phyloP scores from a whole-genome alignment of 2,797 vertebrate genomes.

The Sebastes glaucus region DNA sequence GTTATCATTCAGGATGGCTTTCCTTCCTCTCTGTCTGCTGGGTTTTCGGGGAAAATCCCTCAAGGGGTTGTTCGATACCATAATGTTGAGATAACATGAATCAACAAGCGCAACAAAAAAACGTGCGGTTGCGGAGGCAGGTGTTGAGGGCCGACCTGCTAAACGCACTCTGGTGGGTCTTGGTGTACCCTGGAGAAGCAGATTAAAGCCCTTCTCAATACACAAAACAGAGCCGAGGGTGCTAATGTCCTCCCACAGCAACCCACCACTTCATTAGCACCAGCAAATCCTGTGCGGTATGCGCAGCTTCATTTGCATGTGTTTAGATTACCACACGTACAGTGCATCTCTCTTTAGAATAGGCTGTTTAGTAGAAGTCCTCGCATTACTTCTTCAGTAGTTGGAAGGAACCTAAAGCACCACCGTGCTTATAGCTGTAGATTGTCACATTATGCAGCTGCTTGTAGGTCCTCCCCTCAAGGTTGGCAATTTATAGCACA shows the following conservation, averaged over 20 bases:
- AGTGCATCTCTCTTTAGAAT: not conserved
- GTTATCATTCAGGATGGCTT: slow-evolving; percentile 54
- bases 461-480: not conserved
- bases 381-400: not conserved
- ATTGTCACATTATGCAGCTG: not conserved
- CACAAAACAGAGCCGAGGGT: slow-evolving; percentile 32
- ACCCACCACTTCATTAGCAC: slow-evolving; percentile 53
- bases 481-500: slow-evolving; percentile 8
- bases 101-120: slow-evolving; percentile 48
- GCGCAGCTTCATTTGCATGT: slow-evolving; percentile 35
- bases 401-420: not conserved
- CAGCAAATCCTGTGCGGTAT: not conserved
- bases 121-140: slow-evolving; percentile 28
- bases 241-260: slow-evolving; percentile 38
- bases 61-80: slow-evolving; percentile 30
- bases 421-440: not conserved
- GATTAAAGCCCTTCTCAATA: slow-evolving; percentile 43
- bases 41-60: slow-evolving; percentile 35
- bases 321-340: slow-evolving; percentile 1
- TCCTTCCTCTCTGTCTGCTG: slow-evolving; percentile 8
- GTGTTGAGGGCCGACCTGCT: slow-evolving; percentile 42
- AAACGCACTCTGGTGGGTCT: slow-evolving; percentile 46
- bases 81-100: slow-evolving; percentile 48
- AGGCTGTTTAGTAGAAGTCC: not conserved
- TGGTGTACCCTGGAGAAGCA: slow-evolving; percentile 38